Conservation (phyloP, 2,888 invertebrate species). For the Tetramorium bicarinatum region DNA sequence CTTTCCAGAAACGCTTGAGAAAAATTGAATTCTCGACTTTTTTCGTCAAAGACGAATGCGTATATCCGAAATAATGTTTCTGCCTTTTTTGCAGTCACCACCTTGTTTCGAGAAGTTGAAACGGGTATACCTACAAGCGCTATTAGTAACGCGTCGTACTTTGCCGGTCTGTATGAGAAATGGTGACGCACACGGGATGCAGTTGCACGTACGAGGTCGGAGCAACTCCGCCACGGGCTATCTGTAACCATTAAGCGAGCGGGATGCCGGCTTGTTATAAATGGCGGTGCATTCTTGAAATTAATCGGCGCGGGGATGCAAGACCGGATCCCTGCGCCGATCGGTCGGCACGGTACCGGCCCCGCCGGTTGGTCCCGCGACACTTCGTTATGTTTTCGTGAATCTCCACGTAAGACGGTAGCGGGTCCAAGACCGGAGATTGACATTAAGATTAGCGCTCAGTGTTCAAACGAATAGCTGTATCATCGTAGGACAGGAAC, state of each 20-base stretch:
- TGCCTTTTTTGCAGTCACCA: background rate
- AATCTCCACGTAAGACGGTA: slow-evolving; percentile 78
- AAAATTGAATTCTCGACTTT: background rate
- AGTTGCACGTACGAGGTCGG: slow-evolving; percentile 51
- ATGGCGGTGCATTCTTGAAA: slow-evolving; percentile 63
- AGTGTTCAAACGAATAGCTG: slow-evolving; percentile 20
- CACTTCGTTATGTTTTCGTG: slow-evolving; percentile 68
- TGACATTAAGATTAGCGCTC: slow-evolving; percentile 77
- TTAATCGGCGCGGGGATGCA: slow-evolving; percentile 61
- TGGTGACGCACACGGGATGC: slow-evolving; percentile 57
- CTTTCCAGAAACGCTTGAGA: background rate
- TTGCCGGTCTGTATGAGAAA: slow-evolving; percentile 35
- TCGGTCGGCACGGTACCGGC: background rate
- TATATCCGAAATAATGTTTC: slow-evolving; percentile 5
- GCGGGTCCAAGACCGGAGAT: slow-evolving; percentile 71
- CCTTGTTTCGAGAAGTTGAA: slow-evolving; percentile 14
- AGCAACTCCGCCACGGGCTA: slow-evolving; percentile 49
- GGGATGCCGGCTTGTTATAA: slow-evolving; percentile 61
- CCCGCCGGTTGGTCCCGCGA: slow-evolving; percentile 30
- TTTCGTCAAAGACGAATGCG: background rate
- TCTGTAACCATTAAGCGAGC: slow-evolving; percentile 60
- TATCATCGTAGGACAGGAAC: slow-evolving; percentile 9
- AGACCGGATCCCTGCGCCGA: slow-evolving; percentile 37
- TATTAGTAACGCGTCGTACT: slow-evolving; percentile 39
- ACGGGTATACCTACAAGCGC: slow-evolving; percentile 7